Base-by-base conservation (phyloP, 2,888 invertebrate genomes). In the Branchellion lobata region DNA sequence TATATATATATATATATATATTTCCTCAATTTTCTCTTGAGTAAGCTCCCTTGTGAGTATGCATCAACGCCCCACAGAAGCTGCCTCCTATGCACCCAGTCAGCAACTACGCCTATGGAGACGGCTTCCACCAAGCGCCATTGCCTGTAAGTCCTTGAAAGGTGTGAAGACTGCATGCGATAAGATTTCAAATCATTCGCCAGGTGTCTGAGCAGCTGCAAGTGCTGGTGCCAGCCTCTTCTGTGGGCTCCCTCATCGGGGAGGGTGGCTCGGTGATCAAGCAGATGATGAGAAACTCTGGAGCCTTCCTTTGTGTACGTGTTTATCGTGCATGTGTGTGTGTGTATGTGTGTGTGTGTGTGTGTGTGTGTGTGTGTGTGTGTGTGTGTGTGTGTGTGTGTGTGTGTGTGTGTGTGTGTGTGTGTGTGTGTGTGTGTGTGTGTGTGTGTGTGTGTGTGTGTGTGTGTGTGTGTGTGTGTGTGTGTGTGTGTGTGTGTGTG, bases 241-340 rank as follows among this genome's bases (percentile, higher is more conserved):
- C 96, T 79, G 97, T 99, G 77, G 98, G 98, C 80, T 97, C 98
- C 83, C 95, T 99, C 83, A 99, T 99, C 86, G 98, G 98, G 83
- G 94, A 96, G 74, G 97, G 96, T 89, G 98, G 98, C 79, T 93
- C 94, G 40, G 11, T 31, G 27, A 69, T 69, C 14, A 69, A 33
- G 33, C 69, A 33, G 69, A 69, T 69, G 5, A 69, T 31, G 33
- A 3, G 29, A 14, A 29, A 34, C 14, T 69, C 69, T n/a, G 34
- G 5, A 8, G 69, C 33, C 53, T 84, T 85, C 81, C 85, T 87
- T 75, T 86, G 86, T 84, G 87, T 86, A 79, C 81, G 84, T 82
- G 36, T 65, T 47, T 47, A 47, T 18, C 8, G 11, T 18, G 61
- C 61, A 14, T 57, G 21, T 57, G 24, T 57, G 65, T 65, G 8